Evolutionary conservation across 2,797 vertebrate species (phyloP).

Genomic region (Selene dorsalis): DNA sequence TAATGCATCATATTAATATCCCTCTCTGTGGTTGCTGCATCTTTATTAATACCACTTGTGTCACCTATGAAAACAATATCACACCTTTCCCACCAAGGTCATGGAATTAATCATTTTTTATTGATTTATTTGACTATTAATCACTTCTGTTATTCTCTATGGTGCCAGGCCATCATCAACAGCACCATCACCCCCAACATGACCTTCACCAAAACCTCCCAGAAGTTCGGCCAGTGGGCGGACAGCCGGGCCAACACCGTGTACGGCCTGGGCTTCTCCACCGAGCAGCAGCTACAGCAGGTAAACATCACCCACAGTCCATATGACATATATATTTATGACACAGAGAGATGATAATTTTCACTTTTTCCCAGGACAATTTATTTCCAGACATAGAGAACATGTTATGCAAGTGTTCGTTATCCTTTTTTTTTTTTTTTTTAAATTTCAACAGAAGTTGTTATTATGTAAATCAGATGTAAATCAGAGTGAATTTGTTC

Average conservation of each 20-base stretch:
- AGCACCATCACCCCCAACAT: slow-evolving; percentile 99
- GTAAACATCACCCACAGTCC: slow-evolving; percentile 66
- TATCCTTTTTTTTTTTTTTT: too few species aligned
- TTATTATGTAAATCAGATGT: too few species aligned
- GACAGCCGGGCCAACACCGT: slow-evolving; percentile 97
- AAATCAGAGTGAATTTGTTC: too few species aligned
- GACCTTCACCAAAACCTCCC: slow-evolving; percentile 98
- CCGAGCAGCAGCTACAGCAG: slow-evolving; percentile 95
- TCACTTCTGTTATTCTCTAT: background rate
- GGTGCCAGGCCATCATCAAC: slow-evolving; percentile 93
- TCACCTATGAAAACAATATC: background rate
- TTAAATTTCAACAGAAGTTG: background rate
- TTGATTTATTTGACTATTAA: background rate
- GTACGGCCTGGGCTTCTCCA: slow-evolving; percentile 93
- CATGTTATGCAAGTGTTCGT: background rate
- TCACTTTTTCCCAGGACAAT: background rate
- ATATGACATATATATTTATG: background rate
- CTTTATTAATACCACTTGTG: background rate
- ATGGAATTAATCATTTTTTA: background rate
- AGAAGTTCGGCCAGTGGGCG: slow-evolving; percentile 98
- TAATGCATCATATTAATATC: background rate
- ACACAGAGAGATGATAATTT: background rate
- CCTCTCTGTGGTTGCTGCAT: background rate
- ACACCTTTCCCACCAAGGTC: background rate
- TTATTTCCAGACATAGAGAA: background rate